Base-by-base conservation (phyloP, 35 echinoderm and acorn worm genomes). In the Lytechinus variegatus region DNA sequence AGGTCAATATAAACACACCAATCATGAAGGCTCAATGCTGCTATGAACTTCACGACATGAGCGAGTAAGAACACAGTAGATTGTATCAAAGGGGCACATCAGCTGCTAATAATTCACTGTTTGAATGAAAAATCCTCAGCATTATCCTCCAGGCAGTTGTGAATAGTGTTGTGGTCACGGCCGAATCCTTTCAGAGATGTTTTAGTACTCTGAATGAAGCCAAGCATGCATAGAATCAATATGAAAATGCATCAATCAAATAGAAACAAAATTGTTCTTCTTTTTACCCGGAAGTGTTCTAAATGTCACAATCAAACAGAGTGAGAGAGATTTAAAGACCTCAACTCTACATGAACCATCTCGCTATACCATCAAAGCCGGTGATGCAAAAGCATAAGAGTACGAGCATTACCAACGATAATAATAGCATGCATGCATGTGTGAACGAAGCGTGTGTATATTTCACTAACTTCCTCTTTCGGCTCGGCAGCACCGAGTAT, bases 391-490 rank as follows among this genome's bases (percentile, higher is more conserved):
- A 79, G 66, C 66, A 79, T 24, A n/a, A 79, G 0, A 79, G n/a
- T 79, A 79, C 66, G n/a, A 79, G 66, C 19, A 7, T 24, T 24
- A 79, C n/a, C 66, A n/a, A 19, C 19, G 1, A 79, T 24, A n/a
- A 19, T 7, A 0, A 79, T 24, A 79, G 66, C 19, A 24, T 7
- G 66, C 61, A 72, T 11, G 61, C 66, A 79, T 79, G 66, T n/a
- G 66, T 24, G 19, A 79, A 79, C 6, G 66, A n/a, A 79, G 66
- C 66, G 19, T 79, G 66, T 79, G 66, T 79, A 79, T 24, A 79
- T 79, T 79, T 79, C 33, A 44, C 66, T 79, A 79, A 79, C 66
- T 79, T 79, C 66, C 66, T 79, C 66, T 79, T 79, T 79, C 66
- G 19, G 19, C 8, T 79, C 66, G 19, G 19, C 8, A 79, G 66